A percentile compares a stretch with the other conserved stretches of the same genome.
phyloP scores from a whole-genome alignment of 2,113 vertebrate species.

The Pituophis catenifer region DNA sequence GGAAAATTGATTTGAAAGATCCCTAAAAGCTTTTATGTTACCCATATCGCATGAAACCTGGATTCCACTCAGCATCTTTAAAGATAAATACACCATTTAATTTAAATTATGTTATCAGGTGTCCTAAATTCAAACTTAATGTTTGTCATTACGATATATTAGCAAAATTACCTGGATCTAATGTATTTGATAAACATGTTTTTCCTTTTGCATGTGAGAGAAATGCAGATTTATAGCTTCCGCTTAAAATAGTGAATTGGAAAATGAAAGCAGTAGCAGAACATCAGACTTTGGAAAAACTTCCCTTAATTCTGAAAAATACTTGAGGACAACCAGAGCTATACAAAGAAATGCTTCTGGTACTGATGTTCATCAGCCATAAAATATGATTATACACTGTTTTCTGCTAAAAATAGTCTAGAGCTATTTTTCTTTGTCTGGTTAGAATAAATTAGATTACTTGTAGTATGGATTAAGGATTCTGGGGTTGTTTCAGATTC shows the following conservation, averaged over 20 bases:
- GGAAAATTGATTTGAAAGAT: neutral
- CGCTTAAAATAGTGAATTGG: neutral
- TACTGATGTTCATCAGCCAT: neutral
- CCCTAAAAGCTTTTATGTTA: neutral
- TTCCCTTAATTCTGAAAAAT: neutral
- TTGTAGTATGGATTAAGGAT: neutral
- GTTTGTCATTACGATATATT: neutral
- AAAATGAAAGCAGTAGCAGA: neutral
- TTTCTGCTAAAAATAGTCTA: neutral
- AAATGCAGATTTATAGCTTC: neutral
- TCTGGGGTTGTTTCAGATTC: neutral
- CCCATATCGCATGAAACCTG: neutral
- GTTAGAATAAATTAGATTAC: neutral
- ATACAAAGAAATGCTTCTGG: neutral
- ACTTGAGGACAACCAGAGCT: neutral
- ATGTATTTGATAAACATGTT: neutral
- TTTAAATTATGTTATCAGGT: neutral
- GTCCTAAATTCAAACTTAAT: neutral
- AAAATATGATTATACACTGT: neutral
- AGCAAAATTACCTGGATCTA: neutral
- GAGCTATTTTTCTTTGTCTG: neutral
- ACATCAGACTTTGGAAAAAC: neutral
- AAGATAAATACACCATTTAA: neutral
- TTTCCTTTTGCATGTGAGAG: neutral
- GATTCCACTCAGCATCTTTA: neutral